Conservation (phyloP, 2,113 vertebrate genomes). For the Myodes glareolus region DNA sequence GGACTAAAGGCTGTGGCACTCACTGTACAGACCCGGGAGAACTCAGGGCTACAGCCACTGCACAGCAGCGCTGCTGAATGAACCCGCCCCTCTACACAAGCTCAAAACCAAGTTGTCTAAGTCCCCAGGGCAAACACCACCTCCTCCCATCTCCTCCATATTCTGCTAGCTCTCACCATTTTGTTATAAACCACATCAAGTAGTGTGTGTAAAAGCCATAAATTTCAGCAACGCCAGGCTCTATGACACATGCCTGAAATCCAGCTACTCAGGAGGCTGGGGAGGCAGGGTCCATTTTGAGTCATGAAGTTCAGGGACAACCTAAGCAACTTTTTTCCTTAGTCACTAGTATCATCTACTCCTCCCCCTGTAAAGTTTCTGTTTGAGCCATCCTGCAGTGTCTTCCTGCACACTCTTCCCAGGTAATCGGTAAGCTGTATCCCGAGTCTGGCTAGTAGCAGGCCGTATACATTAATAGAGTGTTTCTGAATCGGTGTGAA, state of each 20-base stretch:
- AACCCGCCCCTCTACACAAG: neutral
- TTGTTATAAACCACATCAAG: neutral
- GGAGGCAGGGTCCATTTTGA: neutral
- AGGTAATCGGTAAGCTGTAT: neutral
- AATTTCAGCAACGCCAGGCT: neutral
- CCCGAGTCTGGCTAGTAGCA: neutral
- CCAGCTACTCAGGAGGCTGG: neutral
- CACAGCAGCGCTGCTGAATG: neutral
- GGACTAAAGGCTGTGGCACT: neutral
- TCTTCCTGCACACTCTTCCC: neutral
- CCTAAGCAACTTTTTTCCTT: neutral
- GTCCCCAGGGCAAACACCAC: neutral
- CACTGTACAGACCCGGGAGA: neutral
- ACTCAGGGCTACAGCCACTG: neutral
- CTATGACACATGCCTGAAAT: neutral
- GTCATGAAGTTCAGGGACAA: neutral
- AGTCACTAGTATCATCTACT: neutral
- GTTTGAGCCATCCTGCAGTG: neutral
- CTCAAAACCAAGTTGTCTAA: conserved; percentile 9
- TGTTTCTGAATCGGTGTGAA: neutral
- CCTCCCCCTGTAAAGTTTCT: neutral
- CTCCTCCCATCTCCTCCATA: neutral
- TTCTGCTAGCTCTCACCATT: conserved; percentile 19
- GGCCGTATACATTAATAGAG: neutral
- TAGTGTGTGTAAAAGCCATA: neutral